Conservation (phyloP, 1,140 invertebrate species). For the Metopolophium dirhodum region DNA sequence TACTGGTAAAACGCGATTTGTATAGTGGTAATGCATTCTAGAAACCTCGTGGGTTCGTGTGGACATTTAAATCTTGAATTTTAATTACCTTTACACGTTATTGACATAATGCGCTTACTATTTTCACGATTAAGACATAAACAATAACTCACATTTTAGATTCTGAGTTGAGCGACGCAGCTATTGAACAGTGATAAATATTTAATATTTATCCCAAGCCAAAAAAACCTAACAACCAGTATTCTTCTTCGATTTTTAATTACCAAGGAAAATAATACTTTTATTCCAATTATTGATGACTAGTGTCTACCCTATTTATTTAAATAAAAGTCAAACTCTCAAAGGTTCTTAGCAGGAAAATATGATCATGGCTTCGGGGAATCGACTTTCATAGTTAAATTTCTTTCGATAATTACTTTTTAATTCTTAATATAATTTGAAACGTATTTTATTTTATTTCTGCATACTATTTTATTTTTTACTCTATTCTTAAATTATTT, state of each 20-base stretch:
- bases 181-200: background rate
- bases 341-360: background rate
- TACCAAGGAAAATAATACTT: background rate
- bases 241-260: background rate
- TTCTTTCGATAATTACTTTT: background rate
- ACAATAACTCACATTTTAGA: background rate
- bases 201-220: background rate
- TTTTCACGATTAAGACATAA: background rate
- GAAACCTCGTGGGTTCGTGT: background rate
- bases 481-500: background rate
- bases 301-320: background rate
- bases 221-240: background rate
- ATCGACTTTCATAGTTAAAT: background rate
- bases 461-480: background rate
- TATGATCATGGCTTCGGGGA: background rate
- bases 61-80: background rate
- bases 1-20: slow-evolving; percentile 14
- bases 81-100: background rate
- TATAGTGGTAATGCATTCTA: background rate
- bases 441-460: background rate
- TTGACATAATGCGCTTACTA: background rate
- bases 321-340: background rate
- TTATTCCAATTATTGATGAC: background rate
- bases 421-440: background rate
- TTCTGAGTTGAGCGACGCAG: background rate